A percentile compares a stretch with the other conserved stretches of the same genome.
Evolutionary conservation across 2,113 vertebrate species (phyloP).

Genomic region (Heloderma charlesbogerti): DNA sequence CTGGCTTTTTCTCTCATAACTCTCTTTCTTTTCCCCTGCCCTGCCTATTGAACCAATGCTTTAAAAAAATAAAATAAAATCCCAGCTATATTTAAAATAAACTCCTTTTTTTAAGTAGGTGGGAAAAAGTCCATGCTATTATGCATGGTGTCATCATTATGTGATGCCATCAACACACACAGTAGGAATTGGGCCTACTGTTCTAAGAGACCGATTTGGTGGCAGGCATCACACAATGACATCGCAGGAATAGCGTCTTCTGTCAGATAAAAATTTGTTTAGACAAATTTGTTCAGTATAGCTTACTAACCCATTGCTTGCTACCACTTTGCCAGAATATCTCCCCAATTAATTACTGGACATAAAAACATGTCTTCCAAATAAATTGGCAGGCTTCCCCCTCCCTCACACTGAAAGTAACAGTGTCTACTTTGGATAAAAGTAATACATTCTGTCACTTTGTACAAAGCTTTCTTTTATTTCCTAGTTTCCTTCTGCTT

Average conservation of each 20-base stretch:
- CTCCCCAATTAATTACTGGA: not conserved
- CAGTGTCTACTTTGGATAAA: not conserved
- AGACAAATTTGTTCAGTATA: not conserved
- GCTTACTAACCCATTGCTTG: not conserved
- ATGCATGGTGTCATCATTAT: not conserved
- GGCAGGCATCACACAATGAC: not conserved
- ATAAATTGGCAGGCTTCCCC: not conserved
- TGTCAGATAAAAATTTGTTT: not conserved
- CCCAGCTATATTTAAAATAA: not conserved
- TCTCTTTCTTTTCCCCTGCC: not conserved
- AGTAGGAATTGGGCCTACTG: too few relatives aligned
- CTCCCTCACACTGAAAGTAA: not conserved
- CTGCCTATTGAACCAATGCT: not conserved
- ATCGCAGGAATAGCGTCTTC: not conserved
- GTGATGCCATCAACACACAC: not conserved
- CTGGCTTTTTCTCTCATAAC: not conserved
- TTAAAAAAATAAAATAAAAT: not conserved
- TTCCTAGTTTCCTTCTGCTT: slow-evolving; percentile 24
- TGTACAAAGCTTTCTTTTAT: slow-evolving; percentile 16
- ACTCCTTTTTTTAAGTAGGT: not conserved
- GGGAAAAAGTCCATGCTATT: not conserved
- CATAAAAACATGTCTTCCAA: not conserved
- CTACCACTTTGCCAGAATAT: not conserved
- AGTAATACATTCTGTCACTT: slow-evolving; percentile 7
- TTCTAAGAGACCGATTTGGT: not conserved